Percentiles rank a stretch among this genome's conserved stretches.
Evolutionary conservation across 2,888 invertebrate genomes (phyloP).

Genomic region (Patella depressa): DNA sequence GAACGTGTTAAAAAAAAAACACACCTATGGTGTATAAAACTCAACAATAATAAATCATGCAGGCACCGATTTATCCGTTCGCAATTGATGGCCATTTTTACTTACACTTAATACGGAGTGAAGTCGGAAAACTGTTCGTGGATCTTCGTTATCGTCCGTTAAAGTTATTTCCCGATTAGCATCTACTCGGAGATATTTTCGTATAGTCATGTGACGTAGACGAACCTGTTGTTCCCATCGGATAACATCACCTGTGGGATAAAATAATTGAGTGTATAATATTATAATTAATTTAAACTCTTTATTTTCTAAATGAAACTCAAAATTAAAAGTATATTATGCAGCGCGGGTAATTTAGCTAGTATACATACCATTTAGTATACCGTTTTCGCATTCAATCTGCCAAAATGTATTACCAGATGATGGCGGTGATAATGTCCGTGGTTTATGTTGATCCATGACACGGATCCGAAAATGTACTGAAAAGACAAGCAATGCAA

Average conservation of each 20-base stretch:
- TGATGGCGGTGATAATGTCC: conserved; percentile 69
- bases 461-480: conserved; percentile 70
- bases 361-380: conserved; percentile 62
- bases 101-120: conserved; percentile 70
- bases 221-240: conserved; percentile 71
- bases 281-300: not conserved
- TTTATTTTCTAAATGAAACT: not conserved
- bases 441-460: conserved; percentile 69
- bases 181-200: conserved; percentile 69
- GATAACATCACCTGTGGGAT: conserved; percentile 64
- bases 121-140: conserved; percentile 69
- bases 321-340: not conserved
- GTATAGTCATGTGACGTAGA: conserved; percentile 70
- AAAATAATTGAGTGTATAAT: not conserved
- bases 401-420: conserved; percentile 71
- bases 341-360: not conserved
- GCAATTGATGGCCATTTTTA: not conserved
- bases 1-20: too few relatives aligned
- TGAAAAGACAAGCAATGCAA: conserved; percentile 38
- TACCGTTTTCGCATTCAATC: conserved; percentile 68
- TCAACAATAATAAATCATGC: too few relatives aligned
- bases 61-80: too few relatives aligned
- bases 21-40: too few relatives aligned
- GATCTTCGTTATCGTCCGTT: conserved; percentile 67
- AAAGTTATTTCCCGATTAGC: conserved; percentile 62